Evolutionary conservation across 2,888 invertebrate species (phyloP).

Genomic region (Yponomeuta evonymella): DNA sequence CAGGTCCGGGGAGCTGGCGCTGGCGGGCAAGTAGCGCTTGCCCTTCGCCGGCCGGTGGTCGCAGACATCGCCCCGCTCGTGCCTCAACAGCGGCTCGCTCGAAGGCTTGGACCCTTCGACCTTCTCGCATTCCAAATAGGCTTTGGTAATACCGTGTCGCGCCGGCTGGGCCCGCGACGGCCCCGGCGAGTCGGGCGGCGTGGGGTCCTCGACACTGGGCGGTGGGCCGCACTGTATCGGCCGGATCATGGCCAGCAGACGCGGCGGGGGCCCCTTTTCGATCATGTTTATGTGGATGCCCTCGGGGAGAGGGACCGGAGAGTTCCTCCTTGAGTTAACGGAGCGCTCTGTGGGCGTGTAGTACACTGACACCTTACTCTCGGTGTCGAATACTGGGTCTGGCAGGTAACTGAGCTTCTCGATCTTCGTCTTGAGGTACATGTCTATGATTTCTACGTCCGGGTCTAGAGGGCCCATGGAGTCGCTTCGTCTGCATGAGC

Average conservation of each 20-base stretch:
- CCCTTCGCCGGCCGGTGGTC: constrained; percentile 24
- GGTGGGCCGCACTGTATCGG: constrained; percentile 45
- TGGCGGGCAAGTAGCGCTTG: constrained; percentile 39
- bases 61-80: constrained; percentile 32
- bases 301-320: constrained; percentile 65
- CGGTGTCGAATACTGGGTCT: constrained; percentile 73
- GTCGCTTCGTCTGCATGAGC: constrained; percentile 85
- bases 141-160: constrained; percentile 36
- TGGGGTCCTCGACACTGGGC: constrained; percentile 29
- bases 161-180: constrained; percentile 20
- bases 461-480: constrained; percentile 81
- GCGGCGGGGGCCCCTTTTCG: constrained; percentile 58
- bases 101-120: constrained; percentile 46
- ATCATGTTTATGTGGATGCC: constrained; percentile 82
- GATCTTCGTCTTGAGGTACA: constrained; percentile 81
- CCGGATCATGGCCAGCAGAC: constrained; percentile 53
- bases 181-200: constrained; percentile 33
- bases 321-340: constrained; percentile 61
- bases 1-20: constrained; percentile 68
- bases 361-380: constrained; percentile 84
- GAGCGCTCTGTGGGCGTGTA: constrained; percentile 88
- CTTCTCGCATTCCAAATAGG: constrained; percentile 27
- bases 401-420: constrained; percentile 76
- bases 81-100: constrained; percentile 64
- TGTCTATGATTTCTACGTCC: constrained; percentile 79